Percentiles rank a stretch among this genome's conserved stretches.
Evolutionary conservation across 2,888 invertebrate species (phyloP).

Genomic region (Azorinus chamasolen): DNA sequence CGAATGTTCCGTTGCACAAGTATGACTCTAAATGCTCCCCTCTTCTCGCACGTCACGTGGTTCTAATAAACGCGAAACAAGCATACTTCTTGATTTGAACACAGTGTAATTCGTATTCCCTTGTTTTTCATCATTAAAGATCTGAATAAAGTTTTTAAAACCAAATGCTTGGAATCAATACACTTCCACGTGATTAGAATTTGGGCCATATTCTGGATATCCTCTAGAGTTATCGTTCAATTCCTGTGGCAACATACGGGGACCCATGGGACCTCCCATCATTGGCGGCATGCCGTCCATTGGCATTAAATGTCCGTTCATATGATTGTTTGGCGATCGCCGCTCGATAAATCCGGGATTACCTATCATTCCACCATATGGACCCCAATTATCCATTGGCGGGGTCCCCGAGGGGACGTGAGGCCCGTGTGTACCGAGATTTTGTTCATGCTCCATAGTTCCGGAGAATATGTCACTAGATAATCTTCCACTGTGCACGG

Average conservation of each 20-base stretch:
- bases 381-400: slow-evolving; percentile 78
- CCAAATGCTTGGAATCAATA: slow-evolving; percentile 65
- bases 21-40: too few relatives aligned
- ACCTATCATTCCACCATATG: slow-evolving; percentile 71
- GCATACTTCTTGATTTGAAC: too few relatives aligned
- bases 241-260: slow-evolving; percentile 77
- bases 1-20: too few relatives aligned
- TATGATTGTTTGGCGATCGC: slow-evolving; percentile 77
- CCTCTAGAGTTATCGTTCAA: slow-evolving; percentile 75
- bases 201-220: slow-evolving; percentile 78
- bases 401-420: slow-evolving; percentile 81
- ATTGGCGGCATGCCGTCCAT: slow-evolving; percentile 75
- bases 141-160: too few relatives aligned
- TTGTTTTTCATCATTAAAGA: too few relatives aligned
- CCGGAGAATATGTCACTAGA: slow-evolving; percentile 80
- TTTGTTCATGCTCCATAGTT: slow-evolving; percentile 82
- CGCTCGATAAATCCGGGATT: slow-evolving; percentile 76
- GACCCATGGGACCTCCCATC: slow-evolving; percentile 67
- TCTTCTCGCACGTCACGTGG: too few relatives aligned
- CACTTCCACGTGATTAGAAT: slow-evolving; percentile 83
- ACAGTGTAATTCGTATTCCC: too few relatives aligned
- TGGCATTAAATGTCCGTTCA: slow-evolving; percentile 78
- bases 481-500: slow-evolving; percentile 72
- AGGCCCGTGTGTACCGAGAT: slow-evolving; percentile 80
- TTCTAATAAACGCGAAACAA: too few relatives aligned